These are phyloP conservation scores for Pelvicachromis taeniatus DNA, from an alignment of 2,113 vertebrate genomes.

Conservation along the genomic window DNA sequence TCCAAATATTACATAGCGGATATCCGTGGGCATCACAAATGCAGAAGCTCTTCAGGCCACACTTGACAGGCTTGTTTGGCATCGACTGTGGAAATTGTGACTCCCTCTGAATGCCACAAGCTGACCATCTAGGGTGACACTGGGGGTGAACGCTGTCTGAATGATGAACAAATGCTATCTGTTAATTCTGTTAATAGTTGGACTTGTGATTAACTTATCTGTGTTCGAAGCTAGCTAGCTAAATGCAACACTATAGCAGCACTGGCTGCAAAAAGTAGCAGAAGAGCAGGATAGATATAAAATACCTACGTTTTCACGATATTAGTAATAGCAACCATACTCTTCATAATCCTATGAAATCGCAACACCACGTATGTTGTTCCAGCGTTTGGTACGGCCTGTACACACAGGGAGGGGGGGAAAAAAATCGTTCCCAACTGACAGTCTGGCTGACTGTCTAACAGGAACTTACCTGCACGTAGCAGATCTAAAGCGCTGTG, in stretches of 20 bases:
- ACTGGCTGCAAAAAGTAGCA: not conserved
- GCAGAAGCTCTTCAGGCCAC: not conserved
- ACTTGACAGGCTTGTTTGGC: not conserved
- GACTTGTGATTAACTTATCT: not conserved
- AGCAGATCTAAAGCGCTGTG: not conserved
- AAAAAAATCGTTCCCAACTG: not conserved
- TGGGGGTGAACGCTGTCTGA: not conserved
- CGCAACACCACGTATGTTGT: not conserved
- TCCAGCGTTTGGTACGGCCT: not conserved
- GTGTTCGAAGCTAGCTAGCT: not conserved
- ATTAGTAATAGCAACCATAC: accelerated
- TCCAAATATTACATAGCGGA: not conserved
- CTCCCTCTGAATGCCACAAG: not conserved
- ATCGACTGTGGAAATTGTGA: not conserved
- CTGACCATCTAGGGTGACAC: not conserved
- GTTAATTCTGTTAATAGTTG: not conserved
- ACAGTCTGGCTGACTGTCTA: not conserved
- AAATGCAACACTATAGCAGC: not conserved
- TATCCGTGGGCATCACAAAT: not conserved
- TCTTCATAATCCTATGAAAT: not conserved
- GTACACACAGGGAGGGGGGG: not conserved
- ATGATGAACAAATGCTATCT: not conserved
- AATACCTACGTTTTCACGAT: not conserved
- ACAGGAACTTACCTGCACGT: slow-evolving; percentile 17
- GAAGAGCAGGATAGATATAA: not conserved